These are phyloP conservation scores for Squalus acanthias DNA, from an alignment of 2,797 vertebrate species.

Conservation along the genomic window DNA sequence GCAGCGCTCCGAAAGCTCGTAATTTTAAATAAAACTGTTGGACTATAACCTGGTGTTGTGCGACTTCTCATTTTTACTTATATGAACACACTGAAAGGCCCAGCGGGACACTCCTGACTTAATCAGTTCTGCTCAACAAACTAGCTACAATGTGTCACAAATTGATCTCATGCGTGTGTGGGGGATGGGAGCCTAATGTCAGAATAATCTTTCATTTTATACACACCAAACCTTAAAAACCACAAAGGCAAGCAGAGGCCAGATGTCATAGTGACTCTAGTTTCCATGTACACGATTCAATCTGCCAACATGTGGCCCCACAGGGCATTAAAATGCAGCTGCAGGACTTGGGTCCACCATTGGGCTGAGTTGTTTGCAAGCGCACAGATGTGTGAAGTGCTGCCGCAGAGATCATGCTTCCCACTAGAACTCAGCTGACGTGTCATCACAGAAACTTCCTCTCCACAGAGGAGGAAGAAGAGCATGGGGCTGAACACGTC, in stretches of 20 bases:
- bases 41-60: no score
- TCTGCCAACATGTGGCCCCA: background rate
- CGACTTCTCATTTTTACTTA: background rate
- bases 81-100: background rate
- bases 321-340: background rate
- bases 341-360: background rate
- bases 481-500: background rate
- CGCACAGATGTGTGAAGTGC: background rate
- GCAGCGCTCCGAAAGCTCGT: no score
- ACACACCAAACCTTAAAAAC: background rate
- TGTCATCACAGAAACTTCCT: background rate
- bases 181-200: background rate
- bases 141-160: background rate
- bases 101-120: background rate
- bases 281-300: background rate
- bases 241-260: background rate
- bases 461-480: background rate
- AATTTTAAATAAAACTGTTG: no score
- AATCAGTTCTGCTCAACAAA: background rate
- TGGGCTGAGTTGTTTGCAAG: background rate
- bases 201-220: background rate
- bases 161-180: background rate
- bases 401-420: background rate
- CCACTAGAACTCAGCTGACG: background rate
- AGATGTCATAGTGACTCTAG: background rate